Evolutionary conservation across 1,140 invertebrate genomes (phyloP), one percentile per base, ranked within the genome.

Genomic region (Babylonia areolata): DNA sequence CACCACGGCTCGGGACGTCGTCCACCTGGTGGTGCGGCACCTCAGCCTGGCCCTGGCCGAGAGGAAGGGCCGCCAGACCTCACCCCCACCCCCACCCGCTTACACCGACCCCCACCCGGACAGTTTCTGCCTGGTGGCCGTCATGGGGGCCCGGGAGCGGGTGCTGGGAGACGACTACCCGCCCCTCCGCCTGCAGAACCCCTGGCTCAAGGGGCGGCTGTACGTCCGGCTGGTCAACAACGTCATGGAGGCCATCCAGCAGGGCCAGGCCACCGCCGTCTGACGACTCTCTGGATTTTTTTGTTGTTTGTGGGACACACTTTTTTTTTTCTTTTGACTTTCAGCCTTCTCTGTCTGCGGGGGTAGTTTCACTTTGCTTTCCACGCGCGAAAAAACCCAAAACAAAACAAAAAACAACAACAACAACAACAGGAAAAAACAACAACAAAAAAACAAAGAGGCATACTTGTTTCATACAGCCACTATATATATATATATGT

Each of bases 121-220:
- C 35, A 97, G 98, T 90, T 99, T 99, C 93, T 99, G 98, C 93
- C 95, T 99, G 31, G 98, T 99, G 0, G 97, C 98, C 0, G 97
- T 99, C 23, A 98, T 99, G 77, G 98, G 98, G 2, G 97, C 97
- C 0, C 94, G 98, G 20, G 98, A 99, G 92, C 95, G 98, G 73
- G 98, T 98, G 92, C 95, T 99, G 1, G 95, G 98, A 17, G 98
- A 99, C 90, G 98, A 99, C 93, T 99, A 98, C 92, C 97, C 97
- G 89, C 97, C 98, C 0, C 94, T 99, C 3, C 97, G 98, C 89
- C 94, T 99, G 39, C 98, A 99, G 92, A 98, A 98, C 94, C 98
- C 98, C 0, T 99, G 98, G 98, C 97, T 97, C 81, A 97, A 97
- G 91, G 98, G 98, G 0, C 95, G 97, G 33, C 95, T 99, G 46